Base-by-base conservation (phyloP, 2,888 invertebrate genomes). In the Oxyteleia sp. region DNA sequence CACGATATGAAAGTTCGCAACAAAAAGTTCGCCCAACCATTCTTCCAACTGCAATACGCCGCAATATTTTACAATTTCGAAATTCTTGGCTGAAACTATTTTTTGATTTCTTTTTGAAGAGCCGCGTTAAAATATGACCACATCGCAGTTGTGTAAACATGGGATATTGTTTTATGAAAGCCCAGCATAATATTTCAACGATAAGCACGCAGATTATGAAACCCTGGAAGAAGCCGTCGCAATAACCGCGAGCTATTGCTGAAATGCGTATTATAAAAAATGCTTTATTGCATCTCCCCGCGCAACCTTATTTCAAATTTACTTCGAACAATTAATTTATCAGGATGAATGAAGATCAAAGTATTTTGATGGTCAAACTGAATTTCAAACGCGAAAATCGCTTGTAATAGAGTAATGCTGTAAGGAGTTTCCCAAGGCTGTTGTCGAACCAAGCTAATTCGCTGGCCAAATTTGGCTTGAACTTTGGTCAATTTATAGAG, bases 401-500 rank as follows among this genome's bases (percentile, higher is more conserved):
- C 15, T 47, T 43, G 64, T 55, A 75, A 63, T 61, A 59, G 43
- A 35, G 55, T 32, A 68, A 57, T 51, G 74, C 32, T 59, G 23
- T 35, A 45, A 72, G 66, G 45, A 57, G 38, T 66, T 47, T 74
- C 41, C 29, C 35, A 47, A 68, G 38, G 66, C 53, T 38, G 55
- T 78, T 81, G 63, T 61, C 66, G 66, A 78, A 53, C 32, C 16
- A 23, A 69, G 61, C 43, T 78, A 76, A 71, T 68, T 59, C n/a
- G 49, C 49, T 49, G 51, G 26, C 10, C 16, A 35, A 78, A 78
- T 61, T 78, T 69, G 35, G 23, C 26, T 43, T 16, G 38, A 61
- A 78, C 68, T 51, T 69, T 51, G 53, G 11, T 32, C 49, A 57
- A 68, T 68, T 66, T 76, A 76, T 74, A 63, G 32, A 32, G 72